Percentiles rank a stretch among this genome's conserved stretches.
Evolutionary conservation across 2,113 vertebrate species (phyloP).

Genomic region (Gallinago media): DNA sequence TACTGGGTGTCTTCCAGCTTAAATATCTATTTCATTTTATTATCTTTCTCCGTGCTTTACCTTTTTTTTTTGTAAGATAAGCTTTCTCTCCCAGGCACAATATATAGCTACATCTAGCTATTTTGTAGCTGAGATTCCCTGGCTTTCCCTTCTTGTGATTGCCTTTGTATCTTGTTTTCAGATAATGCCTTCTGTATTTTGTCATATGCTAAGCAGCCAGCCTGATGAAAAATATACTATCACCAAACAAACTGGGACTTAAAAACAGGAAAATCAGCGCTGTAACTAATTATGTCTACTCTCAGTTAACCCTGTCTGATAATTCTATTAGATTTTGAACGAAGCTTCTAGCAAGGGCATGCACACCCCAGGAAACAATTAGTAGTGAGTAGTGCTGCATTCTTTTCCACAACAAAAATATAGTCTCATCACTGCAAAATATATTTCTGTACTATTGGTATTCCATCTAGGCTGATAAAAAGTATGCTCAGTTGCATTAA

Average conservation of each 20-base stretch:
- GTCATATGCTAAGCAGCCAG: neutral
- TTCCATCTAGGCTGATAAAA: neutral
- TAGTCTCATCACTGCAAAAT: neutral
- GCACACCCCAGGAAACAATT: neutral
- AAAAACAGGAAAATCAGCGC: slow-evolving; percentile 6
- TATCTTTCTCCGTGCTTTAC: neutral
- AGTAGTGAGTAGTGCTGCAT: neutral
- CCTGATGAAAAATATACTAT: neutral
- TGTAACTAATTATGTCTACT: neutral
- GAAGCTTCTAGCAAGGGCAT: neutral
- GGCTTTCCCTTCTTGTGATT: neutral
- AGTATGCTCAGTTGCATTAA: neutral
- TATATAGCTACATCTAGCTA: neutral
- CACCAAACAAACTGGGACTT: neutral
- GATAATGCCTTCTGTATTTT: neutral
- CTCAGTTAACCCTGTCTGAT: neutral
- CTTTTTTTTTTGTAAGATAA: neutral
- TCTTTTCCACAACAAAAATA: neutral
- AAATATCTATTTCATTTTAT: neutral
- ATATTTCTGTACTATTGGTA: neutral
- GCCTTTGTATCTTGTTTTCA: neutral
- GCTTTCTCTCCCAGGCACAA: neutral
- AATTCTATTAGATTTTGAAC: neutral
- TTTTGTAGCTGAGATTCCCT: neutral
- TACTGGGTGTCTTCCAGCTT: neutral